Evolutionary conservation across 2,888 invertebrate genomes (phyloP).

Genomic region (Sarcophaga carnaria): DNA sequence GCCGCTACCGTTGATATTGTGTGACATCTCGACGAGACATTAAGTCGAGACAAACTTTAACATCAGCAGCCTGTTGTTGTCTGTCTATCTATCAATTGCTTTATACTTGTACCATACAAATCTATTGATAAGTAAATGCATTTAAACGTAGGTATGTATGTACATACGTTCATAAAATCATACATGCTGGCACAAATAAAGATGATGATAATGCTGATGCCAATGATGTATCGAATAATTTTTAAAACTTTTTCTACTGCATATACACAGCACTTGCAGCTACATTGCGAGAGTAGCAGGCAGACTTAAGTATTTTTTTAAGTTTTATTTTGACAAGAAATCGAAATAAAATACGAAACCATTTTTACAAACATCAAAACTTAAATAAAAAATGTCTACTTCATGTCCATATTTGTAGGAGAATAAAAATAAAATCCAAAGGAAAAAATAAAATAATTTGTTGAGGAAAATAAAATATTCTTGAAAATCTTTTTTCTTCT

Average conservation of each 20-base stretch:
- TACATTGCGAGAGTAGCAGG: slow-evolving; percentile 24
- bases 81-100: slow-evolving; percentile 58
- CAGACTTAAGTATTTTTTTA: slow-evolving; percentile 17
- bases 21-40: slow-evolving; percentile 64
- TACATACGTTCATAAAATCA: neutral
- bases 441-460: slow-evolving; percentile 11
- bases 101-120: slow-evolving; percentile 17
- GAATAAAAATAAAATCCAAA: slow-evolving; percentile 15
- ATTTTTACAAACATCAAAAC: slow-evolving; percentile 41
- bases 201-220: neutral
- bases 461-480: slow-evolving; percentile 51
- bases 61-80: slow-evolving; percentile 59
- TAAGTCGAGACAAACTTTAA: slow-evolving; percentile 60
- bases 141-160: slow-evolving; percentile 7
- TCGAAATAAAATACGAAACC: slow-evolving; percentile 9
- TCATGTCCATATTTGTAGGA: slow-evolving; percentile 58
- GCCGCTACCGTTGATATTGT: slow-evolving; percentile 33
- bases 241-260: slow-evolving; percentile 28
- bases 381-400: slow-evolving; percentile 39
- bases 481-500: slow-evolving; percentile 20
- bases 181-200: neutral
- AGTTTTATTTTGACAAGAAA: slow-evolving; percentile 42
- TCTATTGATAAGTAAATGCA: slow-evolving; percentile 28
- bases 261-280: neutral
- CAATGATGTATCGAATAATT: slow-evolving; percentile 4